A percentile compares a stretch with the other conserved stretches of the same genome.
Conservation (phyloP, 2,888 invertebrate species). For the Stomorhina lunata region DNA sequence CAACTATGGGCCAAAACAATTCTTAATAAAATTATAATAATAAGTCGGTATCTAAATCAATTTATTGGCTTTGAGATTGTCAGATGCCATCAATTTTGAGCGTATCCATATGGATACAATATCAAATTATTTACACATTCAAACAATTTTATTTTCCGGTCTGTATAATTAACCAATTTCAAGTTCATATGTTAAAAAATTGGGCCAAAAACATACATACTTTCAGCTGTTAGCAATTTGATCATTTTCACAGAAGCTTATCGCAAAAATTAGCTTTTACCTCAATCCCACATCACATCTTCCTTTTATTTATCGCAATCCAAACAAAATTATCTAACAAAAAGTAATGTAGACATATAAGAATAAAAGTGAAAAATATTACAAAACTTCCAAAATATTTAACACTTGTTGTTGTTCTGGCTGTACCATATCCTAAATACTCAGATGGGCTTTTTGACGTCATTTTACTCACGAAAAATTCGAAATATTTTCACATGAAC, state of each 20-base stretch:
- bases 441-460: slow-evolving; percentile 45
- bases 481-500: slow-evolving; percentile 6
- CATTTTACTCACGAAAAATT: slow-evolving; percentile 8
- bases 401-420: slow-evolving; percentile 50
- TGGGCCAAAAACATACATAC: too few relatives aligned
- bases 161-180: not conserved
- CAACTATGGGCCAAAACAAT: too few relatives aligned
- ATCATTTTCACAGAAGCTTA: too few relatives aligned
- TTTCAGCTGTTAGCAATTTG: not conserved
- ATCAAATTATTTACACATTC: too few relatives aligned
- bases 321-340: not conserved
- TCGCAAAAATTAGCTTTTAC: too few relatives aligned
- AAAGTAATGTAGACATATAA: not conserved
- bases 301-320: not conserved
- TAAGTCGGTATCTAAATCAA: too few relatives aligned
- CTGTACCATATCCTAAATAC: slow-evolving; percentile 3
- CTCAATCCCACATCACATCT: too few relatives aligned
- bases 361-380: not conserved
- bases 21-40: too few relatives aligned
- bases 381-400: not conserved
- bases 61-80: too few relatives aligned
- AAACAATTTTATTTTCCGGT: not conserved
- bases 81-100: too few relatives aligned
- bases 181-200: not conserved
- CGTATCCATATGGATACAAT: too few relatives aligned